Base-by-base conservation (phyloP, 2,113 vertebrate genomes). In the Podocnemis expansa region DNA sequence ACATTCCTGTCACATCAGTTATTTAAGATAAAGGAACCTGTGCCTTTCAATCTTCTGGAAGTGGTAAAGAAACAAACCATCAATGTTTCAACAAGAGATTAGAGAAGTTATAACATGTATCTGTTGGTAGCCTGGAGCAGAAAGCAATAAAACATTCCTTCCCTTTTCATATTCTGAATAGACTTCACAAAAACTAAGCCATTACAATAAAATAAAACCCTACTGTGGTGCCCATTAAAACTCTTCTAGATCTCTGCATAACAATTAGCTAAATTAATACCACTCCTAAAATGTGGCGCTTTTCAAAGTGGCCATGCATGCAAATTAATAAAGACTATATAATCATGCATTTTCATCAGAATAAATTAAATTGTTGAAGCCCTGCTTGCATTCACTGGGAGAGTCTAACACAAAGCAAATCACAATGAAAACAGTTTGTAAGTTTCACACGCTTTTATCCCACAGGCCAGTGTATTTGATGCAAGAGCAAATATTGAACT, bases 181-280 rank as follows among this genome's bases (percentile, higher is more conserved):
- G 5, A 81, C 87, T 78, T 89, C 49, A 78, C 22, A 8, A 82
- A 60, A 82, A 73, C 84, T 76, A 78, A 54, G 54, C 58, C 80
- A 58, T 55, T 78, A 29, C 24, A 93, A 47, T 13, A 56, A 56
- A 85, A 51, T 45, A 81, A 93, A 89, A 76, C 2, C 0, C 60
- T 12, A 95, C 60, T 76, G 8, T 85, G 78, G 31, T 91, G 85
- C 6, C 31, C 54, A 90, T 80, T 19, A 63, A 78, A 84, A 73
- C 76, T 73, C 87, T 58, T 88, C 22, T n/a, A 92, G 41, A 63
- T 38, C 25, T 54, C 8, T 14, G 5, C 49, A 58, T 90, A 51
- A 21, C 55, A 94, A 96, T 82, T 96, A 95, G 49, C 29, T 63
- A 91, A 96, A 93, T 91, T 92, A 93, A 96, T 89, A 78, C 1